These are phyloP conservation scores for Onychostruthus taczanowskii DNA, from an alignment of 2,113 vertebrate genomes.

Conservation along the genomic window DNA sequence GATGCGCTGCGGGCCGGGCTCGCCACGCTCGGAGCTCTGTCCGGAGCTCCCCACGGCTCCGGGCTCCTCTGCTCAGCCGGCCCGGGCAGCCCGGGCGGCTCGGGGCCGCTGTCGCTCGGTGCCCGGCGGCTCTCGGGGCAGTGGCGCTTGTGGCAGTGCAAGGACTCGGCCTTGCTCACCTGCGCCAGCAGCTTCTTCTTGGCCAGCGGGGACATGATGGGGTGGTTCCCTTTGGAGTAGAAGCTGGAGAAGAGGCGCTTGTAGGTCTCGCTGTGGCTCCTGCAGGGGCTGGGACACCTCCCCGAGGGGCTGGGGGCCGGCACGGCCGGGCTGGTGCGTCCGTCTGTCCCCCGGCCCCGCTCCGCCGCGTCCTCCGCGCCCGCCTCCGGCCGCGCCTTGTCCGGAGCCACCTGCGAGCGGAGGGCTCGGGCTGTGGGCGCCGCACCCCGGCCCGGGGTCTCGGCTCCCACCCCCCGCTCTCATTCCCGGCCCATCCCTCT, in stretches of 20 bases:
- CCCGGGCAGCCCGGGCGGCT: not conserved
- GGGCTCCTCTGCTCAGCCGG: not conserved
- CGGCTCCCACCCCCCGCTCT: not conserved
- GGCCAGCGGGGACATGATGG: constrained; percentile 91
- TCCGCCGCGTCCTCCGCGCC: not conserved
- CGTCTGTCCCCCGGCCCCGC: not conserved
- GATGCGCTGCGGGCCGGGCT: not conserved
- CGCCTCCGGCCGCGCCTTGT: not conserved
- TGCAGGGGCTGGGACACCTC: not conserved
- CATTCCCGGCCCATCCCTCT: not conserved
- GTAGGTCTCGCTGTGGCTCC: constrained; percentile 62
- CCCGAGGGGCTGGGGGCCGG: not conserved
- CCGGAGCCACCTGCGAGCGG: constrained; percentile 3
- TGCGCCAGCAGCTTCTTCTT: constrained; percentile 94
- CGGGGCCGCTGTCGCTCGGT: not conserved
- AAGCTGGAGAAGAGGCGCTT: constrained; percentile 69
- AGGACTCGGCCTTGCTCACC: constrained; percentile 76
- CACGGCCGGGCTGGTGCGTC: not conserved
- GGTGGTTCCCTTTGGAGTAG: constrained; percentile 69
- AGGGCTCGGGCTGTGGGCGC: not conserved
- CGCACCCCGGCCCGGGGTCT: not conserved
- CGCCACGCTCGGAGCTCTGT: not conserved
- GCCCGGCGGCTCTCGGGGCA: not conserved
- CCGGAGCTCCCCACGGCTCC: not conserved
- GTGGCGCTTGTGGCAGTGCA: constrained; percentile 44